Evolutionary conservation across 2,888 invertebrate genomes (phyloP).

Genomic region (Magallana nippona): DNA sequence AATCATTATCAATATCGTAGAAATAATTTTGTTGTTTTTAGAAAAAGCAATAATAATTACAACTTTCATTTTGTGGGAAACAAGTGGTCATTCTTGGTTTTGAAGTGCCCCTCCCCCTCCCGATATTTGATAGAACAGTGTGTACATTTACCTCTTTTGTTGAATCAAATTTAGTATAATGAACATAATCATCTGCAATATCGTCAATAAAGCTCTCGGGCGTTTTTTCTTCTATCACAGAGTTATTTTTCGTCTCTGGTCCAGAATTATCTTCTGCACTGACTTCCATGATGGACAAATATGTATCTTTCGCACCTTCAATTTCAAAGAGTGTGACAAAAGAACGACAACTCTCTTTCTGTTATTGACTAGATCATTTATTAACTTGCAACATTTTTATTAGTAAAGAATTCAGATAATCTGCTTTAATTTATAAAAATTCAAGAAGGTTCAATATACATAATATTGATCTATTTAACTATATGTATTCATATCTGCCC

Average conservation of each 20-base stretch:
- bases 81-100: background rate
- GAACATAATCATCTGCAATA: constrained; percentile 56
- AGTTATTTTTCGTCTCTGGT: background rate
- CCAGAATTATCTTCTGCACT: background rate
- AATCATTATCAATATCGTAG: too few species aligned
- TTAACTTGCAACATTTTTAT: too few species aligned
- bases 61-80: too few species aligned
- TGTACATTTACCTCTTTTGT: constrained; percentile 54
- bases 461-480: too few species aligned
- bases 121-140: background rate
- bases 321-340: background rate
- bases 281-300: constrained; percentile 23
- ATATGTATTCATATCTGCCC: too few species aligned
- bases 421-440: too few species aligned
- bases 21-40: too few species aligned
- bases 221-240: background rate
- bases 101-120: constrained; percentile 16
- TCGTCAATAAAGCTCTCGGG: constrained; percentile 51
- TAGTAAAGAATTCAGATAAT: too few species aligned
- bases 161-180: constrained; percentile 58
- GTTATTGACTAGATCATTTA: too few species aligned
- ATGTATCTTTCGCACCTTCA: background rate
- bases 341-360: background rate
- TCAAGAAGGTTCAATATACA: too few species aligned
- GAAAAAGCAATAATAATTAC: background rate